Conservation (phyloP, 1,140 invertebrate genomes). For the Lordiphosa mommai region DNA sequence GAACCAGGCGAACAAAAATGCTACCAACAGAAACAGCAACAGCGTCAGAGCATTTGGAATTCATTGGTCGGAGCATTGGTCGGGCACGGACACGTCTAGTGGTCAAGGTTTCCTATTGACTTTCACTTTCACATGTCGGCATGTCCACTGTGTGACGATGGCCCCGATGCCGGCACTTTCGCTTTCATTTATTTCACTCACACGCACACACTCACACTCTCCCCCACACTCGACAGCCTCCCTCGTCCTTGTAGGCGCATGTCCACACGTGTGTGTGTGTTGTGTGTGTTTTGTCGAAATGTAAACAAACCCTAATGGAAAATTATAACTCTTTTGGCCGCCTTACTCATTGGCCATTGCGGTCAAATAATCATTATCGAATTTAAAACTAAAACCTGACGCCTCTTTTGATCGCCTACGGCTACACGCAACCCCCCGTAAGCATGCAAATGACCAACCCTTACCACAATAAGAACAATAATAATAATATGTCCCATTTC, state of each 20-base stretch:
- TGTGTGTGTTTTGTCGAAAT: conserved; percentile 29
- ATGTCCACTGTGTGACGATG: conserved; percentile 42
- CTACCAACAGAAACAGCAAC: conserved; percentile 25
- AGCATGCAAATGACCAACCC: conserved; percentile 30
- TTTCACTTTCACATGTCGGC: conserved; percentile 75
- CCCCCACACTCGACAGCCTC: not conserved
- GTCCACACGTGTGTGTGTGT: conserved; percentile 32
- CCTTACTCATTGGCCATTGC: conserved; percentile 12
- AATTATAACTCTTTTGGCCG: conserved; percentile 10
- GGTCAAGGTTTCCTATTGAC: conserved; percentile 78
- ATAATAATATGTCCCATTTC: conserved; percentile 30
- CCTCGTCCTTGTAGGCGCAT: conserved; percentile 47
- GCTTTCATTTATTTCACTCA: conserved; percentile 48
- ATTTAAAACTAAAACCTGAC: conserved; percentile 46
- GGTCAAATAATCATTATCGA: conserved; percentile 50
- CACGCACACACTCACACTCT: conserved; percentile 34
- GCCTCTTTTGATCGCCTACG: conserved; percentile 7
- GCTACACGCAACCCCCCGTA: conserved; percentile 11
- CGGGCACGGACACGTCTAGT: conserved; percentile 40
- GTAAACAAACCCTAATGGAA: conserved; percentile 46
- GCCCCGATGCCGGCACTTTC: conserved; percentile 68
- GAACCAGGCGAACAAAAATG: conserved; percentile 54
- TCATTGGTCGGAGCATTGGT: conserved; percentile 36
- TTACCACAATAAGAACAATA: not conserved
- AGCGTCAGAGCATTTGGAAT: conserved; percentile 39